phyloP scores from a whole-genome alignment of 2,888 invertebrate genomes.

The Callimorpha dominula region DNA sequence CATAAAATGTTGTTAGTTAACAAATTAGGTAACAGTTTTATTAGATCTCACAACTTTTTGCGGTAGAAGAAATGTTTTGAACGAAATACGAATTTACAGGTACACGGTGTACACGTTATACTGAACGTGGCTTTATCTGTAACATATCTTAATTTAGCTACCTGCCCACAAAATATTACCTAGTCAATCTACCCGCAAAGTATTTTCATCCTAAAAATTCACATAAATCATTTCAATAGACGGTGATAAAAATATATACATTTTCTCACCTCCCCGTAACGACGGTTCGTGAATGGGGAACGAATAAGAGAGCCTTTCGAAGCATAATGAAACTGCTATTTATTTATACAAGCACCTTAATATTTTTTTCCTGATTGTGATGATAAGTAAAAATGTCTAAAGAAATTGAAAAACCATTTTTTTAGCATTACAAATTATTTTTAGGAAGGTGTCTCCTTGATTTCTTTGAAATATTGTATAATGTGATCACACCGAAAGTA shows the following conservation, averaged over 20 bases:
- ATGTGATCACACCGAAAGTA: neutral
- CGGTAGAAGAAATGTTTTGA: too few relatives aligned
- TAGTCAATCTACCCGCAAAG: constrained; percentile 23
- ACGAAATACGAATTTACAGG: too few relatives aligned
- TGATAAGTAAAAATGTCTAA: constrained; percentile 47
- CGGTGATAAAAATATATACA: constrained; percentile 45
- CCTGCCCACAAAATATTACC: constrained; percentile 6
- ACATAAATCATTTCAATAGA: constrained; percentile 40
- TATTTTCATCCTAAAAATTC: constrained; percentile 28
- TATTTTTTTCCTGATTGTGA: constrained; percentile 50
- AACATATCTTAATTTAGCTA: neutral
- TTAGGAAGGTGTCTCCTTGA: neutral
- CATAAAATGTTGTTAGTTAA: too few relatives aligned
- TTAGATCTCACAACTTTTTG: too few relatives aligned
- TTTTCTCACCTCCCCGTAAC: constrained; percentile 38
- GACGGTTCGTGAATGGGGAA: constrained; percentile 26
- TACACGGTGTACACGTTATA: neutral
- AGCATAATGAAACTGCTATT: constrained; percentile 47
- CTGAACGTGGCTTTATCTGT: neutral
- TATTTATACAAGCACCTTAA: constrained; percentile 44
- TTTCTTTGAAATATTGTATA: neutral
- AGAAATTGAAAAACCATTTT: constrained; percentile 21
- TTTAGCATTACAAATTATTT: constrained; percentile 18
- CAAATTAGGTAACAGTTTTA: too few relatives aligned
- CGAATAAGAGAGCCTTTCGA: constrained; percentile 40